Base-by-base conservation (phyloP, 2,888 invertebrate genomes). In the Drosophila siamana region DNA sequence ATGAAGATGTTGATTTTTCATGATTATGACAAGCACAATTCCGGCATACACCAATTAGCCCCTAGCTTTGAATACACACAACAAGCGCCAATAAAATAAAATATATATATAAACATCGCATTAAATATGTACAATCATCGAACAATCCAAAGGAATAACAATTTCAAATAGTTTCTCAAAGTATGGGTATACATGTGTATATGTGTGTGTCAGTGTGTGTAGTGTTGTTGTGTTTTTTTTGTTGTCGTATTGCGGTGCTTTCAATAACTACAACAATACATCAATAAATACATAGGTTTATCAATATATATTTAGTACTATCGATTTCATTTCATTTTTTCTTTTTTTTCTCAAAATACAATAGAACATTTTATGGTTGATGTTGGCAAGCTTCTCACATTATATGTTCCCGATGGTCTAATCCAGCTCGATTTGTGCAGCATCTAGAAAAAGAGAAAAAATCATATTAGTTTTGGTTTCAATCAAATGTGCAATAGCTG, bases 361-460 rank as follows among this genome's bases (percentile, higher is more conserved):
- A 78, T 77, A 72, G 6, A 56, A 65, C 36, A 70, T 57, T 59
- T 47, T 65, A 55, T 61, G 47, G 26, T 56, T 51, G 50, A 52
- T 54, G 63, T 64, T 60, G 71, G 16, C 61, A 36, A 41, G n/a
- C n/a, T 59, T 54, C 65, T 60, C 77, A 63, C 66, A 48, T 61
- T 63, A 6, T 19, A 19, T 44, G 19, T 16, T 16, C 5, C 54
- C 54, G 33, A 30, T 26, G 16, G 7, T 7, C 40, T 26, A 2
- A 16, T 62, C 60, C 70, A 47, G 26, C 5, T 36, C 19, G 16
- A 8, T n/a, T 13, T 2, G 22, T 36, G 15, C 48, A 9, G 28
- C 67, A 86, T 69, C 86, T 84, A 81, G 64, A 84, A 79, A 55
- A 86, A 86, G 80, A 86, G 72, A 83, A 82, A 82, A 74, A 40